Base-by-base conservation (phyloP, 1,140 invertebrate species). In the Aphelinus certus region DNA sequence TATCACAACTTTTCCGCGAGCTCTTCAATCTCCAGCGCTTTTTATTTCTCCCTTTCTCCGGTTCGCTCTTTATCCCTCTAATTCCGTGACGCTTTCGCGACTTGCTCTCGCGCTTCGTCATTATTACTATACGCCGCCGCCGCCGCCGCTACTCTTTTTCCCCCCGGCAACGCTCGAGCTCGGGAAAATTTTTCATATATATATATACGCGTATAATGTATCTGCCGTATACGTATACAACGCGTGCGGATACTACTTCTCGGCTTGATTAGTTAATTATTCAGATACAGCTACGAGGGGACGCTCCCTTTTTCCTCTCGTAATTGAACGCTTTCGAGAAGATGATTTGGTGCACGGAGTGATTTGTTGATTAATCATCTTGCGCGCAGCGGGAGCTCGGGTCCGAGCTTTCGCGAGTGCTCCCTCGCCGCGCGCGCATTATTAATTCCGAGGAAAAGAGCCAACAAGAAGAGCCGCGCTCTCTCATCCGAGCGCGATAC, bases 1-100 rank as follows among this genome's bases (percentile, higher is more conserved):
- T 75, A 75, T 70, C 66, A 64, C 51, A 75, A 75, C 73, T 75
- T 75, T 69, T 75, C 73, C 67, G 73, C 73, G 65, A 75, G 67
- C 73, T 75, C 73, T 75, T 75, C 73, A 75, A 75, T 75, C 73
- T 75, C 67, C 51, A 68, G 69, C 66, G 63, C 58, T 74, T n/a
- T 26, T 26, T 26, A 58, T 49, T 70, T 75, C 56, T 70, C 65
- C 58, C 60, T 68, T 73, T 73, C 26, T 43, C 26, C 47, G 47
- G 26, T 60, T 49, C 45, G 47, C 47, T 65, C 56, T 72, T 42
- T 73, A 42, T 58, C 63, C 58, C 62, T 60, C 42, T 69, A 46
- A 9, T 3, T 72, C 61, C 55, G 47, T 58, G 45, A 2, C 47
- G 26, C 4, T 51, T 58, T 58, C 55, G 55, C 55, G 9, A 57